Evolutionary conservation across 30 jellyfish, hydroid and myxozoan genomes (phyloP), one percentile per base, ranked within the genome.

Genomic region (Haliclystus octoradiatus): DNA sequence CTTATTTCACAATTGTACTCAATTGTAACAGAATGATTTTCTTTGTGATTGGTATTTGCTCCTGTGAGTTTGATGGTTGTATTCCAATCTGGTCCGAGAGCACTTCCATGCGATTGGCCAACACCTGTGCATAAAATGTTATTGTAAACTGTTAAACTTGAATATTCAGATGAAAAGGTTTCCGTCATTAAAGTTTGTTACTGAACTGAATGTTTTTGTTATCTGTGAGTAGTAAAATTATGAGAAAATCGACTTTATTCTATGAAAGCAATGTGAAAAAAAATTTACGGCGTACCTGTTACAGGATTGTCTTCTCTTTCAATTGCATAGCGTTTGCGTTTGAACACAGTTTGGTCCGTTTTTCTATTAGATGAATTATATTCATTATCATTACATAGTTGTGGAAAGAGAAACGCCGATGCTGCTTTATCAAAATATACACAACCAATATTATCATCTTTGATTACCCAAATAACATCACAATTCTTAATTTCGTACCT

Each of bases 61-160:
- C 76, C 84, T 46, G 34, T 63, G 83, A 79, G 79, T 29, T 57
- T 34, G 1, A 47, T 49, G 1, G 29, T 28, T 23, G 30, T 13
- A 62, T 88, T 70, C 98, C 98, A 89, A 61, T 89, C 98, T 33
- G 98, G 98, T 3, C 98, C 98, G 0, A 89, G 80, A 0, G 98
- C 94, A 26, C 92, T 76, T 13, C 98, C 98, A 14, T 34, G 49
- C 26, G 71, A 26, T 23, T 47, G 9, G 28, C 46, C 84, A n/a
- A n/a, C n/a, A n/a, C n/a, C n/a, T n/a, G n/a, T n/a, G n/a, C n/a
- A n/a, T n/a, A n/a, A n/a, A n/a, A n/a, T n/a, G n/a, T n/a, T n/a
- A n/a, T n/a, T n/a, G n/a, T n/a, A n/a, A n/a, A n/a, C n/a, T n/a
- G n/a, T n/a, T n/a, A n/a, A n/a, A n/a, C n/a, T n/a, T n/a, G n/a